A percentile compares a stretch with the other conserved stretches of the same genome.
Evolutionary conservation across 2,888 invertebrate genomes (phyloP).

Genomic region (Bellardia pandia): DNA sequence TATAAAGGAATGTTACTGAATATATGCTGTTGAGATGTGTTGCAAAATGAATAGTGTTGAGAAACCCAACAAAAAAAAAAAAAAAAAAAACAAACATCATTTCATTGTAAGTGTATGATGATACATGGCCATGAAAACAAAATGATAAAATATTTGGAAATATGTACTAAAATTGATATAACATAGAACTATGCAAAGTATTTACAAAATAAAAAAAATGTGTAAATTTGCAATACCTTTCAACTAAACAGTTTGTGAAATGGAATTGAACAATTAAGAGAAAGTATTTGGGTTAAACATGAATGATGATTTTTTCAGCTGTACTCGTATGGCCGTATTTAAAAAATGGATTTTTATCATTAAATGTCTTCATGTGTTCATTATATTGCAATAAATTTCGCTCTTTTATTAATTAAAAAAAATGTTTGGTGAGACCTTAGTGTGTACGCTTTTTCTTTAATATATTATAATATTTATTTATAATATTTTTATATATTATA

Average conservation of each 20-base stretch:
- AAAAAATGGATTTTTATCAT: too few species aligned
- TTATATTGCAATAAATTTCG: too few species aligned
- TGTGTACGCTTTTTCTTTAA: too few species aligned
- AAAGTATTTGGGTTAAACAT: too few species aligned
- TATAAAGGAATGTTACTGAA: conserved; percentile 6
- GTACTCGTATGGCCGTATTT: too few species aligned
- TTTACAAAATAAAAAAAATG: neutral
- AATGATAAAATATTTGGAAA: conserved; percentile 41
- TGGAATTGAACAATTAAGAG: neutral
- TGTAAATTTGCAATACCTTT: neutral
- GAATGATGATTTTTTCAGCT: too few species aligned
- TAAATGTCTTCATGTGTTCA: too few species aligned
- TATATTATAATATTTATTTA: too few species aligned
- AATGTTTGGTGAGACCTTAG: too few species aligned
- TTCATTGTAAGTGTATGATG: conserved; percentile 19
- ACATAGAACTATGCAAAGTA: conserved; percentile 14
- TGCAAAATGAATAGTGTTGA: neutral
- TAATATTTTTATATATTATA: too few species aligned
- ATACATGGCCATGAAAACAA: conserved; percentile 49
- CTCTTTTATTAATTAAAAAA: too few species aligned
- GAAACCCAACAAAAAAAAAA: conserved; percentile 4
- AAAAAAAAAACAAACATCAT: neutral
- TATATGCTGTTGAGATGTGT: neutral
- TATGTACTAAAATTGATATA: neutral
- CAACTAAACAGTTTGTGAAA: neutral